Percentiles rank a stretch among this genome's conserved stretches.
phyloP scores from a whole-genome alignment of 2,797 vertebrate species.

The Nasua narica region DNA sequence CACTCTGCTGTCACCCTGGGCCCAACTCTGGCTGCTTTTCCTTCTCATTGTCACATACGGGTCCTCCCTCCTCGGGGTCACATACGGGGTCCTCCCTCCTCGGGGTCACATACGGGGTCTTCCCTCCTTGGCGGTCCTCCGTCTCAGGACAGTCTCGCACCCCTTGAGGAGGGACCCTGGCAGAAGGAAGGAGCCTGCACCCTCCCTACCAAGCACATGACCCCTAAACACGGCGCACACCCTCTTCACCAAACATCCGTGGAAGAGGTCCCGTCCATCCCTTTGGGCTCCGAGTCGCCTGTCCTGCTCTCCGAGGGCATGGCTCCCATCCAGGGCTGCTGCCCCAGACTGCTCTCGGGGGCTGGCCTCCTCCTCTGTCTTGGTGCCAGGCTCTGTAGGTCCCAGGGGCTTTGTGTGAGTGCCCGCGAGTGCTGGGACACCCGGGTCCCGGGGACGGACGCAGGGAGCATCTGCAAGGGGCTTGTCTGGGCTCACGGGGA shows the following conservation, averaged over 20 bases:
- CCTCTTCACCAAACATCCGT: fast-evolving
- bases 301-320: not conserved
- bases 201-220: not conserved
- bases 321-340: not conserved
- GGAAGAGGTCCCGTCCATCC: too few species aligned
- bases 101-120: not conserved
- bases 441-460: not conserved
- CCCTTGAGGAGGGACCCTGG: not conserved
- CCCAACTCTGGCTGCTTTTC: too few species aligned
- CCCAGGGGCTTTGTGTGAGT: not conserved
- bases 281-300: not conserved
- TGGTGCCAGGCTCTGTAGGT: not conserved
- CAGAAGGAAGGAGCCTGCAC: not conserved
- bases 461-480: not conserved
- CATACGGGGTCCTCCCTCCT: not conserved
- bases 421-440: fast-evolving
- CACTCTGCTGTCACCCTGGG: not conserved
- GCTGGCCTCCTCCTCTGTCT: fast-evolving
- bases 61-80: not conserved
- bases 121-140: not conserved
- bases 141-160: not conserved
- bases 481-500: not conserved
- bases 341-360: not conserved
- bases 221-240: too few species aligned
- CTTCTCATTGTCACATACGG: not conserved